Conservation (phyloP, 2,888 invertebrate species). For the Dicycla oo region DNA sequence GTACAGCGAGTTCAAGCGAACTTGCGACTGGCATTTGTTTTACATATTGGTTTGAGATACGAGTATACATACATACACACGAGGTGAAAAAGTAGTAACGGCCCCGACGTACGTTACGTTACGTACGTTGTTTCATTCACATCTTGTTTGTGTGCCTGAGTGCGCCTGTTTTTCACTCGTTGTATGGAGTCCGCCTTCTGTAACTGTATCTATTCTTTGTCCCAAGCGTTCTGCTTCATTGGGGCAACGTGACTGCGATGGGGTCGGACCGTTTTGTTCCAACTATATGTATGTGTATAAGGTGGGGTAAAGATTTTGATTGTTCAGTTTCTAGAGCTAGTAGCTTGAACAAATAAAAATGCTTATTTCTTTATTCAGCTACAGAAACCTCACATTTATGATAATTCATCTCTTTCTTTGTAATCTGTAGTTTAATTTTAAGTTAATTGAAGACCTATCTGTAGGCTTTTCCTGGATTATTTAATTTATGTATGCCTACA, state of each 20-base stretch:
- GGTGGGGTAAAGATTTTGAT: slow-evolving; percentile 23
- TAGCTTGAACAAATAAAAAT: too few relatives aligned
- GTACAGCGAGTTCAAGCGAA: not conserved
- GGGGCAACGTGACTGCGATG: slow-evolving; percentile 58
- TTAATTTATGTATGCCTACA: too few relatives aligned
- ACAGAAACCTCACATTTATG: too few relatives aligned
- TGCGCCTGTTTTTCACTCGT: not conserved
- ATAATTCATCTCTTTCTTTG: too few relatives aligned
- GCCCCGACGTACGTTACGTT: too few relatives aligned
- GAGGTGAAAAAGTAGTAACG: too few relatives aligned
- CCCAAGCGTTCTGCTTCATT: slow-evolving; percentile 58
- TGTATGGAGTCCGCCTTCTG: not conserved
- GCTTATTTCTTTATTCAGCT: too few relatives aligned
- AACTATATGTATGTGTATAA: too few relatives aligned
- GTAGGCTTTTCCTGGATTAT: too few relatives aligned
- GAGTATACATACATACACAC: not conserved
- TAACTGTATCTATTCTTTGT: not conserved
- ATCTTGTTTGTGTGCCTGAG: not conserved
- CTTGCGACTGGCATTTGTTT: not conserved
- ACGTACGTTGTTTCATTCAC: not conserved
- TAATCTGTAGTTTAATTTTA: too few relatives aligned
- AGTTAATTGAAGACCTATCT: too few relatives aligned
- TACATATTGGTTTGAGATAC: not conserved
- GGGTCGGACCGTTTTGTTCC: slow-evolving; percentile 32
- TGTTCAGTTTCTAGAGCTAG: not conserved